These are phyloP conservation scores for Podarcis cretensis DNA, from an alignment of 2,113 vertebrate genomes.

Conservation along the genomic window DNA sequence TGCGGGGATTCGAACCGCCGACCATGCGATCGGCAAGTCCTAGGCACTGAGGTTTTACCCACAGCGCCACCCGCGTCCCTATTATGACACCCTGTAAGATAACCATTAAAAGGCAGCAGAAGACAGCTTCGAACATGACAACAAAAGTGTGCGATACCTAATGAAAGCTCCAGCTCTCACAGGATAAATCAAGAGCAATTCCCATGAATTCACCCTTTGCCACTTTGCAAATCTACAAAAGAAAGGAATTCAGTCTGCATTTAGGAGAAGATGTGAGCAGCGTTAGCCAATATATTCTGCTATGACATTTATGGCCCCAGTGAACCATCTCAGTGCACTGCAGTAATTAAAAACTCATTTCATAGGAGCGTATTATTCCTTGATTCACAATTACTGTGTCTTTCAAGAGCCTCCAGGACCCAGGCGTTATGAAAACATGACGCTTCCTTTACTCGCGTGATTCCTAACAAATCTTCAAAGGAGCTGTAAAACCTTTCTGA, in stretches of 20 bases:
- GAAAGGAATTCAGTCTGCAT: background rate
- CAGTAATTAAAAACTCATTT: slow-evolving; percentile 77
- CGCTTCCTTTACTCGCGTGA: slow-evolving; percentile 63
- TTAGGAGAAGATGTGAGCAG: slow-evolving; percentile 47
- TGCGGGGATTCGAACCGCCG: too few species aligned
- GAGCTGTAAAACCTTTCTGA: slow-evolving; percentile 61
- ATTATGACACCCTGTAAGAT: background rate
- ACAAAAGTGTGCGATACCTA: background rate
- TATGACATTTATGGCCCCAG: slow-evolving; percentile 59
- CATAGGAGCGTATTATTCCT: slow-evolving; percentile 68
- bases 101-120: background rate
- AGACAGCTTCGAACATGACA: background rate
- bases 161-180: background rate
- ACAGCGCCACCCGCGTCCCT: too few species aligned
- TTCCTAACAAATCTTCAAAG: slow-evolving; percentile 70
- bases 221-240: background rate
- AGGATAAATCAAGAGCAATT: slow-evolving; percentile 16
- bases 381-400: slow-evolving; percentile 71
- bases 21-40: too few species aligned
- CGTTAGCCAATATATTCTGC: slow-evolving; percentile 45
- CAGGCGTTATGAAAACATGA: slow-evolving; percentile 70
- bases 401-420: slow-evolving; percentile 65
- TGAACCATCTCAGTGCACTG: slow-evolving; percentile 63
- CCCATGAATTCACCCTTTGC: background rate
- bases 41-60: too few species aligned